These are phyloP conservation scores for Hirtodrosophila histrioides DNA, from an alignment of 2,888 invertebrate species.

Conservation along the genomic window DNA sequence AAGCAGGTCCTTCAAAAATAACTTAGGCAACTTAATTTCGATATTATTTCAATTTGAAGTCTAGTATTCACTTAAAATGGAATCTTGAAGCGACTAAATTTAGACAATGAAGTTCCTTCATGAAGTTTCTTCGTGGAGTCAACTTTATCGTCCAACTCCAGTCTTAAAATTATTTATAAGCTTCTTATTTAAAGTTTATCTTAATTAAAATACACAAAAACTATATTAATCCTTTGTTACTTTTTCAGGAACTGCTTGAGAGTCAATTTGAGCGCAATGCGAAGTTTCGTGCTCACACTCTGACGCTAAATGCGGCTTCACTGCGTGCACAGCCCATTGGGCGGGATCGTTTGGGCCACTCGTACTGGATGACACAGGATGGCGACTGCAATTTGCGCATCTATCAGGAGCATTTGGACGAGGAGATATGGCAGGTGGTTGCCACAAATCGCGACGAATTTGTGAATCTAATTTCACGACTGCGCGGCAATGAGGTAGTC, in stretches of 20 bases:
- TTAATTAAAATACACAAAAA: too few species aligned
- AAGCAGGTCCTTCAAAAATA: too few species aligned
- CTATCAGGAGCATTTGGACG: conserved; percentile 97
- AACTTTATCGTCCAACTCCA: too few species aligned
- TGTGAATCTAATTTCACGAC: conserved; percentile 90
- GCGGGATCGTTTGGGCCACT: conserved; percentile 94
- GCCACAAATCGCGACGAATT: conserved; percentile 94
- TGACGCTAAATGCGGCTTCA: conserved; percentile 90
- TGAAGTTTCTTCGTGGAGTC: too few species aligned
- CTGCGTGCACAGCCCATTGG: conserved; percentile 95
- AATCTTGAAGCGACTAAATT: too few species aligned
- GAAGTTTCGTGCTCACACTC: conserved; percentile 95
- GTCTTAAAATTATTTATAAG: too few species aligned
- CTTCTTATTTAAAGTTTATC: too few species aligned
- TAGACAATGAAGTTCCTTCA: too few species aligned
- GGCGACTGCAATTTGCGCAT: conserved; percentile 94
- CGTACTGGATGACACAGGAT: conserved; percentile 97
- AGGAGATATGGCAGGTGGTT: conserved; percentile 97
- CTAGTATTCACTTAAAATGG: too few species aligned
- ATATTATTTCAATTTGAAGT: too few species aligned
- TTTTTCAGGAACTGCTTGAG: conserved; percentile 92
- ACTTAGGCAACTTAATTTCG: too few species aligned
- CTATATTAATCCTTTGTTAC: not conserved
- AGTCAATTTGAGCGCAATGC: conserved; percentile 97
- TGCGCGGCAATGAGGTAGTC: conserved; percentile 89